A percentile compares a stretch with the other conserved stretches of the same genome.
Evolutionary conservation across 2,797 vertebrate genomes (phyloP).

Genomic region (Enteromius viviparus): DNA sequence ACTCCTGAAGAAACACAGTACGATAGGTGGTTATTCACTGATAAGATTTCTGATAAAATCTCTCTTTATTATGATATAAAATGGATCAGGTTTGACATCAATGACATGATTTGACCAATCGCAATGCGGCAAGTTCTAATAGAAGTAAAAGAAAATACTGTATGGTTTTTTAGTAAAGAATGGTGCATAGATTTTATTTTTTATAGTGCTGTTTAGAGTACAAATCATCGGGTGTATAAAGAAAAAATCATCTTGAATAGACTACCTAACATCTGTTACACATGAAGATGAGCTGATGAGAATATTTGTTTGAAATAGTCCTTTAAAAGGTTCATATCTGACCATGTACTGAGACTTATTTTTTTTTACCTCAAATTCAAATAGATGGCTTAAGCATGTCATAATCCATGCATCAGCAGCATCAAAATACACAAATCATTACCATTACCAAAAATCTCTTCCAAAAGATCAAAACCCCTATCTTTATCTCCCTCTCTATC

Average conservation of each 20-base stretch:
- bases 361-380: not conserved
- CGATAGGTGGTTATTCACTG: not conserved
- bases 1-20: not conserved
- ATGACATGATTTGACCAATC: not conserved
- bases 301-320: not conserved
- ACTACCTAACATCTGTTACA: not conserved
- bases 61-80: not conserved
- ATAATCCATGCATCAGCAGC: not conserved
- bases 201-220: not conserved
- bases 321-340: not conserved
- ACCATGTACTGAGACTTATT: not conserved
- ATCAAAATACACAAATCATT: not conserved
- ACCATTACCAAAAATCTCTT: not conserved
- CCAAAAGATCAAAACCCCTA: not conserved
- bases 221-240: not conserved
- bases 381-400: slow-evolving; percentile 4
- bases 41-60: not conserved
- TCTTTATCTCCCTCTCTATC: not conserved
- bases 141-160: not conserved
- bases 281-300: not conserved
- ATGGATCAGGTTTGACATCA: not conserved
- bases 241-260: not conserved
- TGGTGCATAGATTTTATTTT: not conserved
- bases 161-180: not conserved
- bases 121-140: not conserved